These are phyloP conservation scores for Tamias sibiricus DNA, from an alignment of 2,113 vertebrate genomes.

Conservation along the genomic window DNA sequence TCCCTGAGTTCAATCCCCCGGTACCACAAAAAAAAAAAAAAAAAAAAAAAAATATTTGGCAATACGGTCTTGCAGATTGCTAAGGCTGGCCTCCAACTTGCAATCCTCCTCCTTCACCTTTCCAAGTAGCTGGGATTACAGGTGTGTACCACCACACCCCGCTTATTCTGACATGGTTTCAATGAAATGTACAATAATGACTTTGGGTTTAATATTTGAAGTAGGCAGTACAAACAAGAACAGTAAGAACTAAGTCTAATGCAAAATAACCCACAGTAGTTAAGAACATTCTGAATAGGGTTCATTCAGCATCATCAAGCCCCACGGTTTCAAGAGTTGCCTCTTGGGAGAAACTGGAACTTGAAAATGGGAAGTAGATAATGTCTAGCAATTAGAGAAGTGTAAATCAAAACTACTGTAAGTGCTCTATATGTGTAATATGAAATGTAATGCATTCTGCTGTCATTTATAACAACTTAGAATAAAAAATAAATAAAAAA, in stretches of 20 bases:
- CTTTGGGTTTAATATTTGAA: slow-evolving; percentile 12
- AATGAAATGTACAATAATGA: not conserved
- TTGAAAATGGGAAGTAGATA: not conserved
- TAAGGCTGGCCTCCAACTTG: not conserved
- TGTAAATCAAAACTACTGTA: too few relatives aligned
- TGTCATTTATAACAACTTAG: too few relatives aligned
- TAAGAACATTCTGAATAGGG: not conserved
- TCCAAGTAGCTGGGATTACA: not conserved
- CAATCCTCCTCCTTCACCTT: not conserved
- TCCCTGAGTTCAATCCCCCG: too few relatives aligned
- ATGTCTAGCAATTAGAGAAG: not conserved
- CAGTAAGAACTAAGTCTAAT: not conserved
- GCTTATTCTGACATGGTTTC: not conserved
- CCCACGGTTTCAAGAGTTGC: not conserved
- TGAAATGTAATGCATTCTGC: too few relatives aligned
- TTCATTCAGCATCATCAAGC: not conserved
- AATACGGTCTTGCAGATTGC: not conserved
- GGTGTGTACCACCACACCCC: not conserved
- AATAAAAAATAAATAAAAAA: too few relatives aligned
- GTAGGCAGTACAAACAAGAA: not conserved
- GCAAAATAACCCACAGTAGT: not conserved
- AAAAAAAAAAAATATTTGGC: too few relatives aligned
- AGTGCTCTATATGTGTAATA: too few relatives aligned
- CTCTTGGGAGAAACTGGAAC: not conserved
- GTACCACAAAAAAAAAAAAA: too few relatives aligned